Conservation (phyloP, 2,113 vertebrate genomes). For the Archilochus colubris region DNA sequence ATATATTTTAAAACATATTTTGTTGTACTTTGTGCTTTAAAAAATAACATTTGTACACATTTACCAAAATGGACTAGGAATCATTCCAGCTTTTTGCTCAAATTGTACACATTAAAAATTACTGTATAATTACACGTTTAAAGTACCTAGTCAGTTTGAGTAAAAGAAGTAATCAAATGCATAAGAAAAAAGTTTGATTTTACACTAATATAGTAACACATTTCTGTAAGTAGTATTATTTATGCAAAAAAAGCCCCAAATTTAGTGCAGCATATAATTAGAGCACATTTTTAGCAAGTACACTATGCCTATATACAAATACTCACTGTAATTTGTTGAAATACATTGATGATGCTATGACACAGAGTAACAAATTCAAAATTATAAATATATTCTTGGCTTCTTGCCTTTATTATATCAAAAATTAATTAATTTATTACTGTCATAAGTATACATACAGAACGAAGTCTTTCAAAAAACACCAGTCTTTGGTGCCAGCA, state of each 20-base stretch:
- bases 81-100: neutral
- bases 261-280: neutral
- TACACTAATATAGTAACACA: neutral
- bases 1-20: neutral
- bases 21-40: neutral
- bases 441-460: neutral
- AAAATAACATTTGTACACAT: neutral
- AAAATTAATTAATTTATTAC: neutral
- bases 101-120: neutral
- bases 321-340: neutral
- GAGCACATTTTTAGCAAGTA: neutral
- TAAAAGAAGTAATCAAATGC: constrained; percentile 21
- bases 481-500: neutral
- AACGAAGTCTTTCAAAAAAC: neutral
- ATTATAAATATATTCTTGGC: neutral
- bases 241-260: neutral
- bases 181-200: neutral
- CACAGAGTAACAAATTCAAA: neutral
- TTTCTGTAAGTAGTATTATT: neutral
- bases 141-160: neutral
- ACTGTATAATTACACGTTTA: neutral
- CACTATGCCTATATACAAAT: neutral
- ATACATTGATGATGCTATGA: neutral
- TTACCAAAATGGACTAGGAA: neutral
- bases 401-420: neutral